phyloP scores from a whole-genome alignment of 2,113 vertebrate genomes.

The Natator depressus region DNA sequence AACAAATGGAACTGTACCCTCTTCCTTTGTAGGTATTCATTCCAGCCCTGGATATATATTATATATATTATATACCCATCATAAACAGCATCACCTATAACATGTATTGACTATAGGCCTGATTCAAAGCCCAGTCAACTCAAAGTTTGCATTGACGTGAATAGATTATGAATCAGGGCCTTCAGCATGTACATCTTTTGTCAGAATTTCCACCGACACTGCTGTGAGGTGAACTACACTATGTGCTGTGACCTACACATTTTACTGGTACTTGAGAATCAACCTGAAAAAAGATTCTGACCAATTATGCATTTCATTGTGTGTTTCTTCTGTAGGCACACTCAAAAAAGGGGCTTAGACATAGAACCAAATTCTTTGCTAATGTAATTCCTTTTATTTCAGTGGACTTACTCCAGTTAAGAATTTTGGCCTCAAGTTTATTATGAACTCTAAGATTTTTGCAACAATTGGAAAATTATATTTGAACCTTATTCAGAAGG shows the following conservation, averaged over 20 bases:
- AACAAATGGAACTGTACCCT: background rate
- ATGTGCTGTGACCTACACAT: background rate
- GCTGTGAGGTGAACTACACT: accelerated
- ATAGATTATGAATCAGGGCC: background rate
- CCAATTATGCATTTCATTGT: background rate
- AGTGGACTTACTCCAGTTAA: background rate
- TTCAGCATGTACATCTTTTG: background rate
- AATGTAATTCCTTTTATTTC: background rate
- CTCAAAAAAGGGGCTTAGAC: background rate
- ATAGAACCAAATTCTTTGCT: background rate
- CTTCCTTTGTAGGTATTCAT: background rate
- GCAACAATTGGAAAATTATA: background rate
- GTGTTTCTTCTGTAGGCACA: background rate
- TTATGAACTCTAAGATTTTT: background rate
- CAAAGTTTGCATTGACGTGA: background rate
- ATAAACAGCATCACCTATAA: background rate
- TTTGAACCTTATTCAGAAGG: background rate
- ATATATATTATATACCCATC: background rate
- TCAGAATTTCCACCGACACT: background rate
- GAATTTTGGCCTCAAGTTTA: background rate
- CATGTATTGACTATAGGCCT: background rate
- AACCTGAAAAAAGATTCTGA: background rate
- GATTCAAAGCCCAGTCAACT: background rate
- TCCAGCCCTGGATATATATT: background rate
- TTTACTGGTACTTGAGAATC: background rate